Percentiles rank a stretch among this genome's conserved stretches.
Evolutionary conservation across 2,888 invertebrate species (phyloP).

Genomic region (Capitulum mitella): DNA sequence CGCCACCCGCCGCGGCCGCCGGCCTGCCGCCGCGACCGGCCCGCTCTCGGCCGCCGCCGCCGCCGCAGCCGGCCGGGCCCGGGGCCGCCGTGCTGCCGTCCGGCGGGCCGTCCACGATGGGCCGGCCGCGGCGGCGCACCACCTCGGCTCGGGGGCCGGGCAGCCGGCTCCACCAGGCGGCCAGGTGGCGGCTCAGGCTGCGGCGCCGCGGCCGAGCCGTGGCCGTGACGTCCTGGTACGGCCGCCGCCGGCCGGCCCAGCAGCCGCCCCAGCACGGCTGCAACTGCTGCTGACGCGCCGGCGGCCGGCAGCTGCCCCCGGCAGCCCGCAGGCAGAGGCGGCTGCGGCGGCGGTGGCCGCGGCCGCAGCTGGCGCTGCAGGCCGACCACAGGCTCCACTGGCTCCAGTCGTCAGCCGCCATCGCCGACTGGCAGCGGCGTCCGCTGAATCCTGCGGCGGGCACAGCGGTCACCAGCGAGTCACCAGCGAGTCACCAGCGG

Average conservation of each 20-base stretch:
- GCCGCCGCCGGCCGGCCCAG: background rate
- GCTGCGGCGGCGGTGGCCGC: background rate
- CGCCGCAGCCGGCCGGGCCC: background rate
- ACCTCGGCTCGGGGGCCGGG: too few relatives aligned
- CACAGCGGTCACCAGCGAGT: too few relatives aligned
- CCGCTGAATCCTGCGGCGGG: background rate
- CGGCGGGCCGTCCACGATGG: background rate
- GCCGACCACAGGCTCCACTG: background rate
- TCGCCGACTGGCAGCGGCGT: background rate
- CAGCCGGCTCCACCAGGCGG: background rate
- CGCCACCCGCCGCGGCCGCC: background rate
- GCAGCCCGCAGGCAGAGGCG: background rate
- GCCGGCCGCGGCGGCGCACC: background rate
- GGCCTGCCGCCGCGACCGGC: background rate
- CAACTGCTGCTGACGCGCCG: background rate
- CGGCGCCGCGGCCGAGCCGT: background rate
- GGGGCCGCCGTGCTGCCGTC: background rate
- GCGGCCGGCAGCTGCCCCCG: background rate
- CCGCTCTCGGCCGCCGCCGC: background rate
- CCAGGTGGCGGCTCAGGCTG: background rate
- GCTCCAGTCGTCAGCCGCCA: background rate
- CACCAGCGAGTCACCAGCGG: too few relatives aligned
- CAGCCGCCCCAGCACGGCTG: background rate
- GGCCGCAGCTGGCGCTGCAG: constrained; percentile 7
- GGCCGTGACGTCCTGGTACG: background rate